Conservation (phyloP, 2,888 invertebrate species). For the Lycaena phlaeas region DNA sequence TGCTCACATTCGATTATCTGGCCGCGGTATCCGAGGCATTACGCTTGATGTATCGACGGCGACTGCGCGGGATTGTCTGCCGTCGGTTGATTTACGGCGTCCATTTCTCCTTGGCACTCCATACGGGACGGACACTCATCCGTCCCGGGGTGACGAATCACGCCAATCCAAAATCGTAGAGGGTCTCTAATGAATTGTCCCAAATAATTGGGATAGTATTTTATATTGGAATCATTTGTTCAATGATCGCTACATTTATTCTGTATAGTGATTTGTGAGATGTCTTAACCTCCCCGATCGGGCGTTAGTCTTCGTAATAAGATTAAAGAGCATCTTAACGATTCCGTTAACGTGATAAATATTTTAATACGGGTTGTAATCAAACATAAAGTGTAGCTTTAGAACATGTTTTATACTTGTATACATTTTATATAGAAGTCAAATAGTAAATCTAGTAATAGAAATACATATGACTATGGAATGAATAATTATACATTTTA, state of each 20-base stretch:
- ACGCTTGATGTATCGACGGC: constrained; percentile 70
- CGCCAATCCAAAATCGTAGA: constrained; percentile 58
- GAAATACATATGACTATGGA: too few relatives aligned
- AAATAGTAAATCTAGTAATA: too few relatives aligned
- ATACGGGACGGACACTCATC: constrained; percentile 62
- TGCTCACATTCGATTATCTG: constrained; percentile 73
- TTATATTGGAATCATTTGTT: constrained; percentile 68
- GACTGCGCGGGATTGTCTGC: constrained; percentile 67
- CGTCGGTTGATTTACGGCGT: constrained; percentile 62
- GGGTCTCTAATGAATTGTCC: constrained; percentile 69
- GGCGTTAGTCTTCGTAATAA: constrained; percentile 26
- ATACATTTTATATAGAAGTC: too few relatives aligned
- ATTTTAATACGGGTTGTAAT: constrained; percentile 20
- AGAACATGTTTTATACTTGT: too few relatives aligned
- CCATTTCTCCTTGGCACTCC: constrained; percentile 68
- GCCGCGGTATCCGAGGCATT: constrained; percentile 70
- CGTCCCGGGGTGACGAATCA: constrained; percentile 62
- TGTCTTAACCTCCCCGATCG: constrained; percentile 45
- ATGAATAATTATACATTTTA: too few relatives aligned
- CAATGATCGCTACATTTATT: constrained; percentile 64
- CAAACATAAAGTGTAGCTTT: too few relatives aligned
- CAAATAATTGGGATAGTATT: constrained; percentile 71
- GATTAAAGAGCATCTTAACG: constrained; percentile 26
- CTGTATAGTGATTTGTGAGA: constrained; percentile 59
- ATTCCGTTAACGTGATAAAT: constrained; percentile 22